Conservation (phyloP, 2,113 vertebrate genomes). For the Climacteris rufus region DNA sequence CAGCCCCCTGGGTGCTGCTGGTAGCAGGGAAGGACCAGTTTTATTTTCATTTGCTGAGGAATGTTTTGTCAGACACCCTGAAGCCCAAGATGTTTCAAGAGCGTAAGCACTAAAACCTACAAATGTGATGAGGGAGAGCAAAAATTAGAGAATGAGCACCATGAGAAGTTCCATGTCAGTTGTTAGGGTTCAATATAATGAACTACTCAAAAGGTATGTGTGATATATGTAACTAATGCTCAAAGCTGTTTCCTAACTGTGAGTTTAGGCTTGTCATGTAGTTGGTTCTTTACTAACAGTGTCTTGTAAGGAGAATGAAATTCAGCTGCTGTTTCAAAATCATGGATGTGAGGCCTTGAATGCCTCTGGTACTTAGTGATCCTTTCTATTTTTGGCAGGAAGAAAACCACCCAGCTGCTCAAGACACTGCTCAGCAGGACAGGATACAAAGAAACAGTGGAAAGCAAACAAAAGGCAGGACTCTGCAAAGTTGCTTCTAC, state of each 20-base stretch:
- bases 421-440: background rate
- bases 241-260: background rate
- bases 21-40: background rate
- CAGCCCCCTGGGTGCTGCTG: fast-evolving
- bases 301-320: background rate
- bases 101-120: background rate
- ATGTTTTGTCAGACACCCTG: background rate
- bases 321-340: background rate
- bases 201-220: background rate
- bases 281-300: background rate
- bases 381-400: background rate
- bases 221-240: background rate
- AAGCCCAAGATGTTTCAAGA: background rate
- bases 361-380: background rate
- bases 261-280: background rate
- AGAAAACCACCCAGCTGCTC: background rate
- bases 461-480: background rate
- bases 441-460: background rate
- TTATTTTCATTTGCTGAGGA: background rate
- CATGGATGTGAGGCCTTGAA: background rate
- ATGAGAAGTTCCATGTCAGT: background rate
- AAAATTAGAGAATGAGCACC: background rate
- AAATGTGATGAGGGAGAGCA: background rate
- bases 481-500: background rate
- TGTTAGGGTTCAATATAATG: background rate